These are phyloP conservation scores for Drosophila prostipennis DNA, from an alignment of 2,888 invertebrate species.

Conservation along the genomic window DNA sequence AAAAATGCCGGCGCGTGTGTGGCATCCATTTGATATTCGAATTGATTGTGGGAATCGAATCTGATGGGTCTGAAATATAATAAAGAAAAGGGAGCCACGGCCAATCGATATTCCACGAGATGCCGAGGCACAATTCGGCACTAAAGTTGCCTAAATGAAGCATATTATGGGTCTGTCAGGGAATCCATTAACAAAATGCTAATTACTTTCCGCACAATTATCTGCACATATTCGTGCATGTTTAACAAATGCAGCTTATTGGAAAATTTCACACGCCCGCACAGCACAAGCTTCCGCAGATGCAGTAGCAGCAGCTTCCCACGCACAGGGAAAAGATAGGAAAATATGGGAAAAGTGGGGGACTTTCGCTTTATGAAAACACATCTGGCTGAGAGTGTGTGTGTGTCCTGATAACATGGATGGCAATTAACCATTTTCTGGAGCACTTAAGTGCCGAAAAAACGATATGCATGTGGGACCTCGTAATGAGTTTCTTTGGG, in stretches of 20 bases:
- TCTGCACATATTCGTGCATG: conserved; percentile 15
- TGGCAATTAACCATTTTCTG: conserved; percentile 64
- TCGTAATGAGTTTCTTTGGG: conserved; percentile 49
- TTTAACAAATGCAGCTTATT: conserved; percentile 65
- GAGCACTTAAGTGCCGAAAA: conserved; percentile 54
- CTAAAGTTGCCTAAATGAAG: conserved; percentile 6
- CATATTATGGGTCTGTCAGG: conserved; percentile 23
- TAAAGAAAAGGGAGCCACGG: not conserved
- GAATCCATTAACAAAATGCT: conserved; percentile 58
- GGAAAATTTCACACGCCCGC: conserved; percentile 75
- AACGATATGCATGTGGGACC: conserved; percentile 22
- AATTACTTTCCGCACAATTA: conserved; percentile 72
- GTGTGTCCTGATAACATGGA: conserved; percentile 50
- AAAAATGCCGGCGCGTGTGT: conserved; percentile 55
- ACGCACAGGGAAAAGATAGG: conserved; percentile 48
- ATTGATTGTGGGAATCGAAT: conserved; percentile 71
- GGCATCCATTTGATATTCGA: conserved; percentile 57
- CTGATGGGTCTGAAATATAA: conserved; percentile 4
- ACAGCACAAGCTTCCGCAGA: conserved; percentile 43
- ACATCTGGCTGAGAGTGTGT: conserved; percentile 23
- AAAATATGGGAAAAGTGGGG: conserved; percentile 21
- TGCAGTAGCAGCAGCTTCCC: conserved; percentile 58
- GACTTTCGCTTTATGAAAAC: conserved; percentile 14
- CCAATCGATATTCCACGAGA: conserved; percentile 22
- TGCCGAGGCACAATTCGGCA: not conserved